Evolutionary conservation across 2,113 vertebrate species (phyloP).

Genomic region (Atlantisia rogersi): DNA sequence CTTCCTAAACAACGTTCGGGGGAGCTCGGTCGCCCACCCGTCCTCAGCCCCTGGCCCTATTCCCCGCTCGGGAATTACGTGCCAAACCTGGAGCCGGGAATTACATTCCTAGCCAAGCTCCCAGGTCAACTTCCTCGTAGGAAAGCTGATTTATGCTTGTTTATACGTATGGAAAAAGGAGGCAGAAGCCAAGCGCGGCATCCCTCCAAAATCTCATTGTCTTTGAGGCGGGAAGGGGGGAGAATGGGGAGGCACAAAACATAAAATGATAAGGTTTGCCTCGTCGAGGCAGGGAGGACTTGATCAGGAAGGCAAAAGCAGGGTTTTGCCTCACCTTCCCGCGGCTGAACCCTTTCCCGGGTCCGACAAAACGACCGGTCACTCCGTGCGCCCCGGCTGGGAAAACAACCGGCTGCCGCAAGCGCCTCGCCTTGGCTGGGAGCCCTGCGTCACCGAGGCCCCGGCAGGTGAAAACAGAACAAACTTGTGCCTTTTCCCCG

Average conservation of each 20-base stretch:
- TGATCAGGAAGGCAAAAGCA: neutral
- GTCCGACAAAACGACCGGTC: neutral
- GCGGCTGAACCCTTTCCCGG: neutral
- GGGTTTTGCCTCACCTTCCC: neutral
- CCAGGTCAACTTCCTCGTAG: conserved; percentile 22
- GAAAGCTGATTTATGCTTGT: conserved; percentile 55
- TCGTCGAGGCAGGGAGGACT: neutral
- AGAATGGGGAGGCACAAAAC: neutral
- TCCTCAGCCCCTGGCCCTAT: neutral
- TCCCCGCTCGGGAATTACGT: neutral
- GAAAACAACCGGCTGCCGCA: neutral
- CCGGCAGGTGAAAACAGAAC: neutral
- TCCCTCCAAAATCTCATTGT: conserved; percentile 51
- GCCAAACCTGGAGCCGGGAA: conserved; percentile 5
- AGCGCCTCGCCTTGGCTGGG: neutral
- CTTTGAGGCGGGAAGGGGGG: neutral
- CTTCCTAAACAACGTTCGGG: neutral
- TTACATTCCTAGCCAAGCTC: conserved; percentile 4
- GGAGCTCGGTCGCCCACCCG: neutral
- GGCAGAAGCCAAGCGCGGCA: conserved; percentile 20
- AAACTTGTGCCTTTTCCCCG: neutral
- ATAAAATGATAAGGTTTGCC: neutral
- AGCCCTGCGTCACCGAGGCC: neutral
- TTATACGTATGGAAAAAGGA: conserved; percentile 39
- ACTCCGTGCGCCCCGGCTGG: neutral